Conservation (phyloP, 2,113 vertebrate genomes). For the Pterophyllum scalare region DNA sequence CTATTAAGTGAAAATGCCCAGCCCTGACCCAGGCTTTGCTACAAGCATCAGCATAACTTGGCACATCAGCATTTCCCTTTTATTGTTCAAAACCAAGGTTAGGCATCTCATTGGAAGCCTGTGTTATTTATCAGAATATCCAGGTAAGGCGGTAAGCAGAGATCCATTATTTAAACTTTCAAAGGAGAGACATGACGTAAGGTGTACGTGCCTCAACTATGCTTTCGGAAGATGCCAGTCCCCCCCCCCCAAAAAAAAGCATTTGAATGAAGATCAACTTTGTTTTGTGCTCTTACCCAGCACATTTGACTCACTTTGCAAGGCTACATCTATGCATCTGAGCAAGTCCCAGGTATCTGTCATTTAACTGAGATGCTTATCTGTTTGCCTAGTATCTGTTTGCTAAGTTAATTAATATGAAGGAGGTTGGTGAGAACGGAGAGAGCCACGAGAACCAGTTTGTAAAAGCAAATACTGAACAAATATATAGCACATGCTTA, state of each 20-base stretch:
- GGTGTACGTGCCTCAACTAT: background rate
- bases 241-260: slow-evolving; percentile 10
- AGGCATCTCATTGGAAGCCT: slow-evolving; percentile 35
- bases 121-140: slow-evolving; percentile 47
- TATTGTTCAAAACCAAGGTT: slow-evolving; percentile 46
- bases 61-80: slow-evolving; percentile 42
- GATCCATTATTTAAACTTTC: slow-evolving; percentile 50
- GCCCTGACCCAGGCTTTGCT: slow-evolving; percentile 52
- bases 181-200: slow-evolving; percentile 19
- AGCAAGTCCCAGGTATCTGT: slow-evolving; percentile 18
- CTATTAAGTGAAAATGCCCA: slow-evolving; percentile 14
- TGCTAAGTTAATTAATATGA: slow-evolving; percentile 43
- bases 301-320: slow-evolving; percentile 1
- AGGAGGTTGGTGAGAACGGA: slow-evolving; percentile 5
- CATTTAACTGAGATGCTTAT: slow-evolving; percentile 11
- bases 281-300: background rate
- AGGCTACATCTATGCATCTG: background rate
- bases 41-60: slow-evolving; percentile 11
- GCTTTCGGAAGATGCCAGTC: slow-evolving; percentile 3
- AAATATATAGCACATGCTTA: slow-evolving; percentile 12
- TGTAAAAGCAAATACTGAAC: slow-evolving; percentile 8
- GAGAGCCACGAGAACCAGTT: background rate
- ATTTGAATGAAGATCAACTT: slow-evolving; percentile 58
- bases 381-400: slow-evolving; percentile 44
- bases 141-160: slow-evolving; percentile 1